Evolutionary conservation across 2,113 vertebrate species (phyloP).

Genomic region (Grammomys surdaster): DNA sequence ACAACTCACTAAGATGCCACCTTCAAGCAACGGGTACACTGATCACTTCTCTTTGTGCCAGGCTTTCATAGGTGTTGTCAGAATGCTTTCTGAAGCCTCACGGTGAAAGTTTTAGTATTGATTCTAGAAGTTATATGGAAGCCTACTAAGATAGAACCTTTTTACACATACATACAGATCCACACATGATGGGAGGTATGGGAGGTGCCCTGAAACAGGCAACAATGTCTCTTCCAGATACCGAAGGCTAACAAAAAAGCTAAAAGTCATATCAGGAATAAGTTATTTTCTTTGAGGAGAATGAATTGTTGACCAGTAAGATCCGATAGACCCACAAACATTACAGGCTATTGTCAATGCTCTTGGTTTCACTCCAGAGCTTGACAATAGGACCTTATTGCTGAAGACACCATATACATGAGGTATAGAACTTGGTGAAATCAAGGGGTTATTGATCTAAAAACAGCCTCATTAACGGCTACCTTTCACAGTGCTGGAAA

Average conservation of each 20-base stretch:
- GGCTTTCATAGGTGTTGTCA: background rate
- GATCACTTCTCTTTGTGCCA: constrained; percentile 72
- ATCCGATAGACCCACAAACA: background rate
- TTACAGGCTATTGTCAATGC: background rate
- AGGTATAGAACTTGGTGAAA: background rate
- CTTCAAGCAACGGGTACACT: constrained; percentile 84
- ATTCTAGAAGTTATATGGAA: background rate
- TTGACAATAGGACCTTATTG: background rate
- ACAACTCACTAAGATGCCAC: constrained; percentile 83
- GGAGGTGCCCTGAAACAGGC: background rate
- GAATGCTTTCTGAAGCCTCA: constrained; percentile 44
- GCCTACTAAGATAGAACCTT: background rate
- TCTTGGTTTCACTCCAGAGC: background rate
- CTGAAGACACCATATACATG: background rate
- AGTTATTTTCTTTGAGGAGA: background rate
- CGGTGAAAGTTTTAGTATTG: background rate
- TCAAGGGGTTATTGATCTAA: background rate
- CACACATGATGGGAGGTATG: background rate
- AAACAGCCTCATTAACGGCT: background rate
- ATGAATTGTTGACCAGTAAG: background rate
- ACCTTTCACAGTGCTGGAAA: background rate
- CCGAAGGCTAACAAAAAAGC: background rate
- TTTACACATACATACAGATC: background rate
- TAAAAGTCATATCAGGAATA: background rate
- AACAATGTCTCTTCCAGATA: background rate